A percentile compares a stretch with the other conserved stretches of the same genome.
These are phyloP conservation scores for Eupsittula cactorum DNA, from an alignment of 2,113 vertebrate genomes.

Conservation along the genomic window DNA sequence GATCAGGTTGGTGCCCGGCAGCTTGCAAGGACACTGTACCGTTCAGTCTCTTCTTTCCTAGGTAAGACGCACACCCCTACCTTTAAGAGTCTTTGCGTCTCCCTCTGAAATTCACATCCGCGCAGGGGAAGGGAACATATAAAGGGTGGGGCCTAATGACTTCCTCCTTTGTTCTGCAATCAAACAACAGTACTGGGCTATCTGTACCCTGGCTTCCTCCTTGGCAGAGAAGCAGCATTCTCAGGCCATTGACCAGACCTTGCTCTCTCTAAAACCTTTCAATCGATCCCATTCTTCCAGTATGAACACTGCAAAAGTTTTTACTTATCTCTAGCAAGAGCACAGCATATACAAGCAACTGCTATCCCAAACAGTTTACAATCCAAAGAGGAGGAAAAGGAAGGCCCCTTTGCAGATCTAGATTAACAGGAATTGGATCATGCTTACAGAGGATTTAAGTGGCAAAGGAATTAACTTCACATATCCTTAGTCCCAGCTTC, in stretches of 20 bases:
- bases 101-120: slow-evolving; percentile 10
- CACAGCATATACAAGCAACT: background rate
- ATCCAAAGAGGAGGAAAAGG: background rate
- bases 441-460: slow-evolving; percentile 14
- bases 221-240: slow-evolving; percentile 21
- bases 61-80: background rate
- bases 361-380: background rate
- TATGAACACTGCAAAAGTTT: background rate
- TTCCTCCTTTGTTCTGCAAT: slow-evolving; percentile 66
- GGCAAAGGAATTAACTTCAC: slow-evolving; percentile 38
- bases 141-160: slow-evolving; percentile 55
- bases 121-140: slow-evolving; percentile 18
- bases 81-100: background rate
- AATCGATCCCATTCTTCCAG: background rate
- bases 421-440: slow-evolving; percentile 21
- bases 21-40: background rate
- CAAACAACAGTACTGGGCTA: slow-evolving; percentile 26
- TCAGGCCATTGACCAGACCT: background rate
- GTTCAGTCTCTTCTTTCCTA: background rate
- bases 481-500: background rate
- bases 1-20: background rate
- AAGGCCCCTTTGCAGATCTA: background rate
- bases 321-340: background rate
- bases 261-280: background rate
- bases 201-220: slow-evolving; percentile 48